Base-by-base conservation (phyloP, 2,888 invertebrate genomes). In the Drosophila suboccidentalis region DNA sequence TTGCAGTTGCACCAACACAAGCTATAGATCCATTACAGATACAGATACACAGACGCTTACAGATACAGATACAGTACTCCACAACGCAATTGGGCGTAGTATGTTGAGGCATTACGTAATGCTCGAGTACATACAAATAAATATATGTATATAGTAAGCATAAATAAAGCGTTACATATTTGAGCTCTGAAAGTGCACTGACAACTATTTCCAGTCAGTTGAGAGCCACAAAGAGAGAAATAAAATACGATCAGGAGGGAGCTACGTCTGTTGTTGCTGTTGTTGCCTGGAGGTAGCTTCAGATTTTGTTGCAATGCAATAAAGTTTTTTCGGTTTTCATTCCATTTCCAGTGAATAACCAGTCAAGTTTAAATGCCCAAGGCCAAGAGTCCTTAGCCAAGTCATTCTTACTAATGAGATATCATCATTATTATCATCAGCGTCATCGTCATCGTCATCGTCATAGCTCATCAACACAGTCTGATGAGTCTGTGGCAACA, bases 131-230 rank as follows among this genome's bases (percentile, higher is more conserved):
- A 58, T 32, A 46, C 11, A 53, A 32, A 53, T 38, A 46, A 47
- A 51, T 60, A 50, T 50, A 63, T 74, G 19, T 39, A 64, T 73
- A 2, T 29, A 29, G 26, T 29, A 54, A 81, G 64, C 74, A 77
- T 80, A 86, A 76, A 68, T 83, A 87, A 82, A 80, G 69, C 71
- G 80, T 76, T 87, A 85, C 80, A 84, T 78, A 85, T 85, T 76
- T 82, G 68, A 64, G 68, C 69, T 74, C 85, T 66, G 85, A 84
- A 87, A 85, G 85, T 85, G 84, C 82, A 85, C 84, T 82, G 84
- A 85, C 84, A 85, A 85, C 84, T 85, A 85, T 85, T 87, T 80
- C 84, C 69, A 78, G 79, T 53, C 38, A 34, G 39, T 57, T 49
- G 57, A 38, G 49, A 26, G 26, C 26, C 26, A 26, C 26, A 34